These are phyloP conservation scores for Takifugu rubripes DNA, from an alignment of 2,797 vertebrate species.

Conservation along the genomic window DNA sequence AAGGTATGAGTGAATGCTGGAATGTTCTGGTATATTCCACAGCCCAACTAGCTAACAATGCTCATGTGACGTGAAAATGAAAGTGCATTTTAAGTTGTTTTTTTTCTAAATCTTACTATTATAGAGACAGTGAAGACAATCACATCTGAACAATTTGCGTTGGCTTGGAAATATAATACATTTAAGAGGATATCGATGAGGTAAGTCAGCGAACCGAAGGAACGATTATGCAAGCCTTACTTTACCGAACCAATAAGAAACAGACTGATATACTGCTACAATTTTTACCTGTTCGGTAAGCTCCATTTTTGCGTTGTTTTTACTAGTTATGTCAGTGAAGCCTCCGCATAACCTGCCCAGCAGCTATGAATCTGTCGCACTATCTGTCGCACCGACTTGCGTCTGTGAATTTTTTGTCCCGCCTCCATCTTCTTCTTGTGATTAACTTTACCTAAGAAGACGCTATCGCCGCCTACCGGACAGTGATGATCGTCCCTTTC, in stretches of 20 bases:
- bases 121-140: too few species aligned
- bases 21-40: slow-evolving; percentile 35
- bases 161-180: too few species aligned
- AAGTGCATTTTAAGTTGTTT: too few species aligned
- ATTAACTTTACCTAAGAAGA: too few species aligned
- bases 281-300: slow-evolving; percentile 55
- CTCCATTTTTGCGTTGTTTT: slow-evolving; percentile 48
- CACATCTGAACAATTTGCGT: too few species aligned
- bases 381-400: not conserved
- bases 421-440: slow-evolving; percentile 1
- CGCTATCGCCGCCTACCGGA: slow-evolving; percentile 17
- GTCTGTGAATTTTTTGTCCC: not conserved
- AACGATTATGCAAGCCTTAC: accelerated
- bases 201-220: not conserved
- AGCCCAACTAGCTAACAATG: not conserved
- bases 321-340: not conserved
- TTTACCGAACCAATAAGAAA: not conserved
- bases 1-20: not conserved
- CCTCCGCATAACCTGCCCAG: not conserved
- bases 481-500: too few species aligned
- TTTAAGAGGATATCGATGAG: too few species aligned
- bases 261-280: not conserved
- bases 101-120: too few species aligned
- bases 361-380: not conserved
- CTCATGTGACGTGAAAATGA: not conserved